A percentile compares a stretch with the other conserved stretches of the same genome.
These are phyloP conservation scores for Pseudochirops corinnae DNA, from an alignment of 2,797 vertebrate genomes.

Conservation along the genomic window DNA sequence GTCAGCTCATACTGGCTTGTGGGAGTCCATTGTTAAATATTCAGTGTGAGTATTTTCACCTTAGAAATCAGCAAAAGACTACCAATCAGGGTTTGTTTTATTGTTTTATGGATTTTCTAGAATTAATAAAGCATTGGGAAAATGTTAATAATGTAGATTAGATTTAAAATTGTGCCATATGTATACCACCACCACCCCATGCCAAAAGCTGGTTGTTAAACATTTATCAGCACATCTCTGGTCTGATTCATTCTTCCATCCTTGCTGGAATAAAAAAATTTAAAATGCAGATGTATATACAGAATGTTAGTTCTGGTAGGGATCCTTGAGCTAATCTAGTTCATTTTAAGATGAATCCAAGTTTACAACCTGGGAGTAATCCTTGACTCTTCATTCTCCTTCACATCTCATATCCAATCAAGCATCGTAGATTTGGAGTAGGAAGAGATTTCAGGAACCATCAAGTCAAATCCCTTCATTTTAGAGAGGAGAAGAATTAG, in stretches of 20 bases:
- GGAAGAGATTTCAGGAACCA: background rate
- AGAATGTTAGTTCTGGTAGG: slow-evolving; percentile 43
- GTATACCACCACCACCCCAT: background rate
- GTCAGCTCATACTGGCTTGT: background rate
- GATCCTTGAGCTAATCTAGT: slow-evolving; percentile 50
- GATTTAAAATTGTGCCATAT: background rate
- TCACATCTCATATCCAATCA: background rate
- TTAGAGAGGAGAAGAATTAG: background rate
- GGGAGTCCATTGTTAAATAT: background rate
- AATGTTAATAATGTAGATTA: background rate
- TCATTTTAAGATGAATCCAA: background rate
- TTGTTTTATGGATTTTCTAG: background rate
- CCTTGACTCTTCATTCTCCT: background rate
- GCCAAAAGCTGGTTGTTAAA: background rate
- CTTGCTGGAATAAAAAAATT: background rate
- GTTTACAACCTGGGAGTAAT: background rate
- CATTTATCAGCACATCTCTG: background rate
- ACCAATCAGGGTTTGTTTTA: background rate
- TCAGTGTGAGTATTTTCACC: background rate
- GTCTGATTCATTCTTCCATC: background rate
- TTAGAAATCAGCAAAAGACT: background rate
- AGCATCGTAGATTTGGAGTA: background rate
- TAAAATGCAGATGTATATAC: background rate
- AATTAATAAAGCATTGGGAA: background rate
- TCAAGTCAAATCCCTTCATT: background rate